A percentile compares a stretch with the other conserved stretches of the same genome.
phyloP scores from a whole-genome alignment of 2,888 invertebrate genomes.

The Alentia gelatinosa region DNA sequence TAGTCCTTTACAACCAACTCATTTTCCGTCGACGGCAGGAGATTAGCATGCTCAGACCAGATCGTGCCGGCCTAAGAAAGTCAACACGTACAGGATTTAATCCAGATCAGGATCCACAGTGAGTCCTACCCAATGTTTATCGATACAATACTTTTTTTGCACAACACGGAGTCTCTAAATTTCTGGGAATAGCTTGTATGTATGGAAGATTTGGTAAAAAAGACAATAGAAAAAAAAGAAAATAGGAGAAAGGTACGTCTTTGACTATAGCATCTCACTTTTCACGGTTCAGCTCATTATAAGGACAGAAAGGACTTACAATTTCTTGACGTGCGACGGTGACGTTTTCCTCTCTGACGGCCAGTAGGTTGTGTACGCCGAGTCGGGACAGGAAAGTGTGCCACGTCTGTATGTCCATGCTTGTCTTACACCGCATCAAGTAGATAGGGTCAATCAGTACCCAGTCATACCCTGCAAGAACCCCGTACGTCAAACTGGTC shows the following conservation, averaged over 20 bases:
- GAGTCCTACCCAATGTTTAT: too few relatives aligned
- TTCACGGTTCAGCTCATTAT: too few relatives aligned
- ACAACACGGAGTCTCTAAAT: too few relatives aligned
- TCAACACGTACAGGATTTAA: too few relatives aligned
- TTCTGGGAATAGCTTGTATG: too few relatives aligned
- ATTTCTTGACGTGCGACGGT: constrained; percentile 63
- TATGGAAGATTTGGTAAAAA: too few relatives aligned
- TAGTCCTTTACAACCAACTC: constrained; percentile 63
- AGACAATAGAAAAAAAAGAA: too few relatives aligned
- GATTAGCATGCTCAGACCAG: background rate
- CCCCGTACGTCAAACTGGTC: too few relatives aligned
- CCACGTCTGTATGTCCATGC: constrained; percentile 68
- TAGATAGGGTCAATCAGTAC: constrained; percentile 73
- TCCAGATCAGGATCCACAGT: too few relatives aligned
- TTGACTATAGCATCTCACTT: too few relatives aligned
- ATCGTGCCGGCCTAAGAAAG: background rate
- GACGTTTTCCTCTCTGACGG: constrained; percentile 66
- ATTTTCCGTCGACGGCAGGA: constrained; percentile 56
- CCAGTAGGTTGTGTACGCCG: constrained; percentile 74
- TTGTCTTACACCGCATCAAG: constrained; percentile 62
- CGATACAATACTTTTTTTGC: too few relatives aligned
- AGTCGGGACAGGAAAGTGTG: constrained; percentile 74
- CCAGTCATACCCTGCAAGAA: constrained; percentile 75
- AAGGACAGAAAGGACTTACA: constrained; percentile 62
- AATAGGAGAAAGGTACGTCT: too few relatives aligned